A percentile compares a stretch with the other conserved stretches of the same genome.
These are phyloP conservation scores for Monochamus saltuarius DNA, from an alignment of 1,140 invertebrate genomes.

Conservation along the genomic window DNA sequence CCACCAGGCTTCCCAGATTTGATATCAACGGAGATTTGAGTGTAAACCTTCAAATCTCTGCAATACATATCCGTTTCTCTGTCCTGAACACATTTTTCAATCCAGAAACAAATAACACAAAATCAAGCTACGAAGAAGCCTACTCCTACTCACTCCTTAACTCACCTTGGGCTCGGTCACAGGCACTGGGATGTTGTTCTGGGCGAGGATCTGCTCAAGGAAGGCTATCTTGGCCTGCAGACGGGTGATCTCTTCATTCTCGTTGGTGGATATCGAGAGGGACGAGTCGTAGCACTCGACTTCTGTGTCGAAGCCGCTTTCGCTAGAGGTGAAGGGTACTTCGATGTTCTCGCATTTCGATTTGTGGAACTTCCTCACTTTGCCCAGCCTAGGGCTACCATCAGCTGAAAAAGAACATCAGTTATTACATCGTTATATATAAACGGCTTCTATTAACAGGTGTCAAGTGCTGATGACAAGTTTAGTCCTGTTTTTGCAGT, in stretches of 20 bases:
- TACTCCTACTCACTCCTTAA: not conserved
- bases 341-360: constrained; percentile 39
- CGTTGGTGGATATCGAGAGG: constrained; percentile 37
- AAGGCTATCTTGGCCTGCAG: constrained; percentile 43
- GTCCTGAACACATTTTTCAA: too few relatives aligned
- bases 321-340: constrained; percentile 52
- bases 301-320: constrained; percentile 52
- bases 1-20: too few relatives aligned
- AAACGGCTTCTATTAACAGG: too few relatives aligned
- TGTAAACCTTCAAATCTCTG: too few relatives aligned
- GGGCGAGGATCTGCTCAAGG: constrained; percentile 42
- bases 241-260: constrained; percentile 32
- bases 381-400: constrained; percentile 58
- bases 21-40: too few relatives aligned
- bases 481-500: too few relatives aligned
- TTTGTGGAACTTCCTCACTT: constrained; percentile 56
- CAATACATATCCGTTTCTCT: too few relatives aligned
- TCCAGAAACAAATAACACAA: not conserved
- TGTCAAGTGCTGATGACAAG: too few relatives aligned
- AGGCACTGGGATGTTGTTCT: constrained; percentile 45
- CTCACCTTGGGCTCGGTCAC: constrained; percentile 22
- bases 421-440: not conserved
- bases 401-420: constrained; percentile 38
- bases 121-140: not conserved
- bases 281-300: constrained; percentile 46